These are phyloP conservation scores for Anseranas semipalmata DNA, from an alignment of 2,113 vertebrate species.

Conservation along the genomic window DNA sequence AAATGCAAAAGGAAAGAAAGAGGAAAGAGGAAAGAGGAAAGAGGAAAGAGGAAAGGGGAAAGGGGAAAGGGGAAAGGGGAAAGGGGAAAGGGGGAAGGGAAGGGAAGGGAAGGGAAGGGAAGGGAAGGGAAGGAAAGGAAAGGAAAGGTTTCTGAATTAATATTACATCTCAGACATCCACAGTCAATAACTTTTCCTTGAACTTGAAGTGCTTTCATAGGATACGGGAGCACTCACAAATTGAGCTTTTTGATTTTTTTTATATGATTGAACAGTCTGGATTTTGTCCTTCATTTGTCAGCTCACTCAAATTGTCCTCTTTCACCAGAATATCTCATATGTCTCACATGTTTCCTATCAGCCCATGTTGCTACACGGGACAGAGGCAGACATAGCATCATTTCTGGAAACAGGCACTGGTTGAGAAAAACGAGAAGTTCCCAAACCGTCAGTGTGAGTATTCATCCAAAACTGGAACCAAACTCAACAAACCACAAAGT, in stretches of 20 bases:
- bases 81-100: too few relatives aligned
- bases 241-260: not conserved
- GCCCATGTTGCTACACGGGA: not conserved
- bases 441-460: not conserved
- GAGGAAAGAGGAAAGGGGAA: not conserved
- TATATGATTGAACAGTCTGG: not conserved
- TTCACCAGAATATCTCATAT: not conserved
- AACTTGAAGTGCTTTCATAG: not conserved
- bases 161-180: not conserved
- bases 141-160: not conserved
- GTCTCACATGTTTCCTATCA: not conserved
- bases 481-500: not conserved
- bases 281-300: not conserved
- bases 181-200: not conserved
- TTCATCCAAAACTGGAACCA: slow-evolving; percentile 45
- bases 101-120: not conserved
- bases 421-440: slow-evolving; percentile 35
- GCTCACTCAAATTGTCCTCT: not conserved
- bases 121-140: not conserved
- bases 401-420: not conserved
- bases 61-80: too few relatives aligned
- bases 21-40: too few relatives aligned
- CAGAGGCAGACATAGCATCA: not conserved
- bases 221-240: too few relatives aligned
- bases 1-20: not conserved